phyloP scores from a whole-genome alignment of 2,888 invertebrate species.

The Dichetophora obliterata region DNA sequence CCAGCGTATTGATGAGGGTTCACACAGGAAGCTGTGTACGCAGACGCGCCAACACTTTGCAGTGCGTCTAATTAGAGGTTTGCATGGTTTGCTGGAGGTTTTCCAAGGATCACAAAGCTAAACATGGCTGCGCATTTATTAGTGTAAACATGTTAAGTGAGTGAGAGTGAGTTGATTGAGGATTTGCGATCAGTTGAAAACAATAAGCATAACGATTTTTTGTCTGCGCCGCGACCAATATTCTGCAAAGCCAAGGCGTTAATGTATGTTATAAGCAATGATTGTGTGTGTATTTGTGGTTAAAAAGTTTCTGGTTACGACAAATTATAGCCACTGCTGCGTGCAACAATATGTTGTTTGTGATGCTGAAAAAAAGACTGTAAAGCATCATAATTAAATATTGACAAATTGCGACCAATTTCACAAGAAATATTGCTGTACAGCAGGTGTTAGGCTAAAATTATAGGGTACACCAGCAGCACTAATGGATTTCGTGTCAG shows the following conservation, averaged over 20 bases:
- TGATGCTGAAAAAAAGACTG: background rate
- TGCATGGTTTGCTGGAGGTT: background rate
- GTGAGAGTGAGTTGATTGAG: background rate
- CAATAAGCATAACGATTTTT: constrained; percentile 9
- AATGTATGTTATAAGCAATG: background rate
- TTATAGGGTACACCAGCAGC: background rate
- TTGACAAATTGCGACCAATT: constrained; percentile 26
- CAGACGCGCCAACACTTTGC: background rate
- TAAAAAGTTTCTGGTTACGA: too few relatives aligned
- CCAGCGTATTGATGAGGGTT: constrained; percentile 11
- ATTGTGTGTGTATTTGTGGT: background rate
- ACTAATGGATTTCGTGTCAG: background rate
- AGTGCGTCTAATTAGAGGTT: background rate
- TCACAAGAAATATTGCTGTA: background rate
- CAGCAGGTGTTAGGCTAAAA: constrained; percentile 30
- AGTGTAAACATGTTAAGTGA: constrained; percentile 31
- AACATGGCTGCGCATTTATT: constrained; percentile 27
- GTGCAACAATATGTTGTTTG: background rate
- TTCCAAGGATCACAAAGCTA: background rate
- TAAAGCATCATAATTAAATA: background rate
- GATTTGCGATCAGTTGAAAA: background rate
- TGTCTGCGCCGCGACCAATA: background rate
- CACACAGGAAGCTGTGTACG: constrained; percentile 10
- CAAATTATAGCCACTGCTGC: too few relatives aligned
- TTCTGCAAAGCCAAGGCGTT: constrained; percentile 13